Percentiles rank a stretch among this genome's conserved stretches.
These are phyloP conservation scores for Sebastes melanostomus DNA, from an alignment of 2,797 vertebrate species.

Conservation along the genomic window DNA sequence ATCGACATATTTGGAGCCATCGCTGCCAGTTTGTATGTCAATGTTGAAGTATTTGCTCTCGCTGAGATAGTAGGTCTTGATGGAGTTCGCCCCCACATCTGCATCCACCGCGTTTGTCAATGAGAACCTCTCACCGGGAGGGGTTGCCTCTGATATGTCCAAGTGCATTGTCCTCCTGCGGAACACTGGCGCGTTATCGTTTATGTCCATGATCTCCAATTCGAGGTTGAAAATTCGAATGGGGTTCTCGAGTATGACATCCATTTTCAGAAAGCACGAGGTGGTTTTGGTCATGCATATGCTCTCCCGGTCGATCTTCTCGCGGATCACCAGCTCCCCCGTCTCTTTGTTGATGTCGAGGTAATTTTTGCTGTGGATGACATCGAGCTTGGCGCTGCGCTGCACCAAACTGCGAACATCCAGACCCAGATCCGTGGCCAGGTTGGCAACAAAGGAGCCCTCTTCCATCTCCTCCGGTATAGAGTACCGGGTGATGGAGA, in stretches of 20 bases:
- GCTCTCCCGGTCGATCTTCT: conserved; percentile 83
- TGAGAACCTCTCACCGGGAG: conserved; percentile 84
- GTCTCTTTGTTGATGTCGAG: conserved; percentile 84
- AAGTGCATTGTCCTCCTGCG: conserved; percentile 82
- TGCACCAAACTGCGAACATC: conserved; percentile 75
- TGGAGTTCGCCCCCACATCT: conserved; percentile 84
- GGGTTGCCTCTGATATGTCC: conserved; percentile 83
- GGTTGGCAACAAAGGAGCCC: conserved; percentile 84
- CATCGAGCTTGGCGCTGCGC: conserved; percentile 82
- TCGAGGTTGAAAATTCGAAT: conserved; percentile 85
- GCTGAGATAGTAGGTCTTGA: conserved; percentile 86
- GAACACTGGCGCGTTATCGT: conserved; percentile 86
- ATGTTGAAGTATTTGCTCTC: conserved; percentile 84
- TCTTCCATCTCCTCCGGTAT: conserved; percentile 85
- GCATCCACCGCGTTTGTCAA: conserved; percentile 87
- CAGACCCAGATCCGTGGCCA: conserved; percentile 83
- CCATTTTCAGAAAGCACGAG: conserved; percentile 85
- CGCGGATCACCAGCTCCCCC: conserved; percentile 80
- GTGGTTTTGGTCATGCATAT: conserved; percentile 81
- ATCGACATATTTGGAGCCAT: conserved; percentile 85
- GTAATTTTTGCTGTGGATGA: conserved; percentile 83
- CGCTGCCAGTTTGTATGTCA: conserved; percentile 82
- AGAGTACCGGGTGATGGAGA: conserved; percentile 83
- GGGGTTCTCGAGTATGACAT: conserved; percentile 81
- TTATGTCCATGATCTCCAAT: conserved; percentile 85